A percentile compares a stretch with the other conserved stretches of the same genome.
Conservation (phyloP, 2,113 vertebrate genomes). For the Mormyrus lacerda region DNA sequence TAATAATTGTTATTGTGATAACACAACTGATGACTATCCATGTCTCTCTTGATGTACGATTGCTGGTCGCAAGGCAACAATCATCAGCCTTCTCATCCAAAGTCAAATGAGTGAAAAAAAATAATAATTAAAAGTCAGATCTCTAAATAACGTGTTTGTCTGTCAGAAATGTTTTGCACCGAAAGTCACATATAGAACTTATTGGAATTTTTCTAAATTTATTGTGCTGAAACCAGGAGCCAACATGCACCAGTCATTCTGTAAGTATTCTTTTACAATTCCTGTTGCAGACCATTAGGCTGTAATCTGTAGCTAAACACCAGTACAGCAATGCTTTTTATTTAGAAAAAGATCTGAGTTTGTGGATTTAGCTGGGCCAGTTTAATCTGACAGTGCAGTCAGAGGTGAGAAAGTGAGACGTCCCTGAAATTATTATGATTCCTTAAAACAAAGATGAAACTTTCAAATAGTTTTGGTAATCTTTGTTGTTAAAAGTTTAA, state of each 20-base stretch:
- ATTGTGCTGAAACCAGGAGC: not conserved
- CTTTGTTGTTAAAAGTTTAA: not conserved
- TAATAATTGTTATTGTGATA: not conserved
- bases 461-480: not conserved
- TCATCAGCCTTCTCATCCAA: not conserved
- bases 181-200: not conserved
- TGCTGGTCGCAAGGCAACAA: not conserved
- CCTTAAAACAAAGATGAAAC: not conserved
- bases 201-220: not conserved
- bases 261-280: not conserved
- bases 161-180: not conserved
- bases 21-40: not conserved
- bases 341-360: too few relatives aligned
- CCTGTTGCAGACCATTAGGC: not conserved
- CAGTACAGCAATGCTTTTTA: not conserved
- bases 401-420: not conserved
- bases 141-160: not conserved
- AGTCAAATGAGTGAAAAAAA: not conserved
- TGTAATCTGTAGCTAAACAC: not conserved
- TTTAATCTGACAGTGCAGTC: not conserved
- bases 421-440: not conserved
- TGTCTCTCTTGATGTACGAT: not conserved
- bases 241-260: not conserved
- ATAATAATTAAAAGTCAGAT: too few relatives aligned
- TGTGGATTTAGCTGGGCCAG: not conserved